Conservation (phyloP, 2,113 vertebrate species). For the Oryctolagus cuniculus region mOryCun1.1 NC_091443.1:52246001-52246500, state of each 20-base stretch:
- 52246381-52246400: neutral
- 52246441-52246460: neutral
- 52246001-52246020: too few species aligned
- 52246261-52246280: neutral
- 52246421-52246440: neutral
- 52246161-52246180: neutral
- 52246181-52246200: neutral
- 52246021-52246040: too few species aligned
- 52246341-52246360: neutral
- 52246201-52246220: neutral
- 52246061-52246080: neutral
- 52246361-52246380: slow-evolving; percentile 19
- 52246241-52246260: slow-evolving; percentile 15
- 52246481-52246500: slow-evolving; percentile 21
- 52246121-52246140: slow-evolving; percentile 20
- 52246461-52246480: neutral
- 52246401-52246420: slow-evolving; percentile 23
- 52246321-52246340: slow-evolving; percentile 36
- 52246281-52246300: neutral
- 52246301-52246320: neutral
- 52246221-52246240: slow-evolving; percentile 48
- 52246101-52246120: neutral
- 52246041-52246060: neutral
- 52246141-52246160: neutral
- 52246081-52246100: neutral